A percentile compares a stretch with the other conserved stretches of the same genome.
Conservation (phyloP, 2,113 vertebrate species). For the rabbit (Oryctolagus cuniculus) region mOryCun1.1 NC_091449.1:3441501-3442000, state of each 20-base stretch:
- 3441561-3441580: not conserved
- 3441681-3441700: too few relatives aligned
- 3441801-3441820: not conserved
- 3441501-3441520: not conserved
- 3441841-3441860: not conserved
- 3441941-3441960: not conserved
- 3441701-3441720: not conserved
- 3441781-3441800: not conserved
- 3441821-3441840: not conserved
- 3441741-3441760: constrained; percentile 70
- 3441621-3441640: not conserved
- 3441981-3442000: not conserved
- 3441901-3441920: not conserved
- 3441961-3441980: not conserved
- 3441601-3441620: not conserved
- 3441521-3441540: accelerated
- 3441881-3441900: not conserved
- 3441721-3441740: constrained; percentile 75
- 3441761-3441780: not conserved
- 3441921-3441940: not conserved
- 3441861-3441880: not conserved
- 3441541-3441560: accelerated
- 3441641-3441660: not conserved
- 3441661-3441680: not conserved
- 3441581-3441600: not conserved